Percentiles rank a stretch among this genome's conserved stretches.
These are phyloP conservation scores for Drosophila nannoptera DNA, from an alignment of 1,140 invertebrate genomes.

Conservation along the genomic window DNA sequence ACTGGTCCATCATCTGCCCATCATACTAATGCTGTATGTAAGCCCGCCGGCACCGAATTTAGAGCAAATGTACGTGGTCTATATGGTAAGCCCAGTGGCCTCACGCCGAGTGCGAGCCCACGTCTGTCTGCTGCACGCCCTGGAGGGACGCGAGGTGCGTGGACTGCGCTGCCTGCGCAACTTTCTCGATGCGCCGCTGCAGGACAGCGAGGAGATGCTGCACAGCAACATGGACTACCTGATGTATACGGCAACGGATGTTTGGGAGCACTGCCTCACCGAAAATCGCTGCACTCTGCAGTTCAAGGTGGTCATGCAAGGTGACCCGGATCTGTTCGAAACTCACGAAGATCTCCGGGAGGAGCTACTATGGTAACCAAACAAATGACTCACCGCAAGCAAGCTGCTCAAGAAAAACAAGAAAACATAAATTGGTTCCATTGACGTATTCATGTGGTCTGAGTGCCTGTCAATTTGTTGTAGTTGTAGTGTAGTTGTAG, in stretches of 20 bases:
- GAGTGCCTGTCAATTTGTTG: slow-evolving; percentile 65
- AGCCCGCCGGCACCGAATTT: slow-evolving; percentile 16
- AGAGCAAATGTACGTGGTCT: slow-evolving; percentile 41
- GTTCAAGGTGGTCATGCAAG: slow-evolving; percentile 36
- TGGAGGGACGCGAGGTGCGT: slow-evolving; percentile 15
- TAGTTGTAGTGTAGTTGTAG: too few relatives aligned
- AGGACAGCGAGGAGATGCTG: slow-evolving; percentile 31
- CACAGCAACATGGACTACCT: slow-evolving; percentile 46
- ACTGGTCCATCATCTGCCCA: slow-evolving; percentile 46
- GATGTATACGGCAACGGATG: slow-evolving; percentile 36
- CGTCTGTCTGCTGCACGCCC: slow-evolving; percentile 25
- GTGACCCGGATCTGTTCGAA: slow-evolving; percentile 36
- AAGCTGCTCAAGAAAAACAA: slow-evolving; percentile 13
- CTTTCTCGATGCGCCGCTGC: slow-evolving; percentile 26
- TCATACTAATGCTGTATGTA: slow-evolving; percentile 42
- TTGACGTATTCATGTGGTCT: slow-evolving; percentile 62
- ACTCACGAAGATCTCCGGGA: background rate
- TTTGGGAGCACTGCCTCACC: slow-evolving; percentile 18
- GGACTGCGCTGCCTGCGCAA: slow-evolving; percentile 42
- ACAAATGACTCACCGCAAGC: slow-evolving; percentile 36
- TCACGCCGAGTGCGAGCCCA: slow-evolving; percentile 32
- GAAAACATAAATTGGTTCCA: slow-evolving; percentile 31
- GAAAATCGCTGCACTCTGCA: slow-evolving; percentile 12
- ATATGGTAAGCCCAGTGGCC: slow-evolving; percentile 40
- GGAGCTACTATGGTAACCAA: background rate